These are phyloP conservation scores for Tortricodes alternella DNA, from an alignment of 2,888 invertebrate genomes.

Conservation along the genomic window DNA sequence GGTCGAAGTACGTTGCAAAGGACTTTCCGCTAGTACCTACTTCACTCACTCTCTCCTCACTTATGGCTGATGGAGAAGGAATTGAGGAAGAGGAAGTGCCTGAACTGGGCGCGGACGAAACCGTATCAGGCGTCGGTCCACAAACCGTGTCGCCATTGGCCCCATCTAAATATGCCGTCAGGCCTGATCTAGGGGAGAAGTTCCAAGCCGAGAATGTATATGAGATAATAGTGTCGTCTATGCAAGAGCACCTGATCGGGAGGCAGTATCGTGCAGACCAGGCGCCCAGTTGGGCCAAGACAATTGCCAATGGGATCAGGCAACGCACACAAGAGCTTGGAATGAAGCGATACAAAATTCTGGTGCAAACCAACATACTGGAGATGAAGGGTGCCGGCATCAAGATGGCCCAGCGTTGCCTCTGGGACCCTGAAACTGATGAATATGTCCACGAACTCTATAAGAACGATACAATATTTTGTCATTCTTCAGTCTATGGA, in stretches of 20 bases:
- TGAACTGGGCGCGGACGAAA: too few relatives aligned
- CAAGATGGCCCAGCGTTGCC: constrained; percentile 92
- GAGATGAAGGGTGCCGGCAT: constrained; percentile 96
- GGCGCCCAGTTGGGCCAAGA: constrained; percentile 85
- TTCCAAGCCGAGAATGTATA: constrained; percentile 68
- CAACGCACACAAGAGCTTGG: constrained; percentile 78
- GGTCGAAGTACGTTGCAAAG: too few relatives aligned
- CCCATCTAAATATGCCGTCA: too few relatives aligned
- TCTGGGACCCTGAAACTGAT: constrained; percentile 98
- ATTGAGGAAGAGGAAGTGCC: too few relatives aligned
- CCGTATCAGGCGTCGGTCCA: too few relatives aligned
- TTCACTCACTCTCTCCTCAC: too few relatives aligned
- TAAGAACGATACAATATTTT: constrained; percentile 92
- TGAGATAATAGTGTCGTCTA: constrained; percentile 84
- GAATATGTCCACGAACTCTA: constrained; percentile 91
- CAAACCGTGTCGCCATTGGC: too few relatives aligned
- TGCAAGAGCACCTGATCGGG: constrained; percentile 86
- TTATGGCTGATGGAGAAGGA: too few relatives aligned
- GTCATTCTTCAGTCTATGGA: constrained; percentile 92
- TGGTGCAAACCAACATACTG: constrained; percentile 93
- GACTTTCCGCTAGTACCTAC: too few relatives aligned
- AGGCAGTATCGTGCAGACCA: constrained; percentile 84
- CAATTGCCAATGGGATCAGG: constrained; percentile 84
- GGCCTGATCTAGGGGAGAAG: too few relatives aligned
- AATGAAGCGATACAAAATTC: constrained; percentile 89